Base-by-base conservation (phyloP, 37 sponge, comb jelly and placozoan genomes). In the Halisarca cf. caerulea region DNA sequence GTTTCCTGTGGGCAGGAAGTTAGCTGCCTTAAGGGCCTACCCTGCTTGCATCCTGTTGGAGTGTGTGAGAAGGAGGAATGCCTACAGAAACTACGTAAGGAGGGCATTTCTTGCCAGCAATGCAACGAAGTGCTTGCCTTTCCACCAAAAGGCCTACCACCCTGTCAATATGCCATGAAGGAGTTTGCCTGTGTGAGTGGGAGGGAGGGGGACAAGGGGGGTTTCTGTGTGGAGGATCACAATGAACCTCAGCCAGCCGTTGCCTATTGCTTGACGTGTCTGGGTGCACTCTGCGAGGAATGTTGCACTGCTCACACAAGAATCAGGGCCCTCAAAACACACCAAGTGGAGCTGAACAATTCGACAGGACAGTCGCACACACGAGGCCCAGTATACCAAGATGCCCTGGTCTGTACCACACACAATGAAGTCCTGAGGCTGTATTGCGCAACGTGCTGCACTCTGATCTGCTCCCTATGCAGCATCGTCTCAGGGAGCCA, bases 181-280 rank as follows among this genome's bases (percentile, higher is more conserved):
- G 14, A 18, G 14, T 21, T 18, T 37, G 43, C 43, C 32, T 79
- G 38, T 38, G 38, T 34, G 47, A 39, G 27, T 40, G 80, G 15
- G 40, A 23, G 80, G 28, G 8, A 33, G 14, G 58, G 3, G n/a
- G n/a, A n/a, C 7, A 43, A 1, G 45, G 77, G 21, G 3, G 2
- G 18, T 33, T 43, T 44, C 77, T 74, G 77, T 40, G n/a, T 21
- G n/a, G 77, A 36, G 18, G 77, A 74, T 20, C 77, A 74, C 77
- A 44, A 74, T 15, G 2, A 17, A 20, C 45, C 45, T 6, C 42
- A 18, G 77, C 18, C 17, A 24, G 77, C 77, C 17, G 43, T 74
- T 15, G 44, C 44, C 25, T 74, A 43, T 25, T 74, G 77, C 24
- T 24, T 44, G 4, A 33, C 32, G n/a, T 74, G 77, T 37, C 42